Base-by-base conservation (phyloP, 92 coral and sea anemone genomes). In the Phenganax marumi region DNA sequence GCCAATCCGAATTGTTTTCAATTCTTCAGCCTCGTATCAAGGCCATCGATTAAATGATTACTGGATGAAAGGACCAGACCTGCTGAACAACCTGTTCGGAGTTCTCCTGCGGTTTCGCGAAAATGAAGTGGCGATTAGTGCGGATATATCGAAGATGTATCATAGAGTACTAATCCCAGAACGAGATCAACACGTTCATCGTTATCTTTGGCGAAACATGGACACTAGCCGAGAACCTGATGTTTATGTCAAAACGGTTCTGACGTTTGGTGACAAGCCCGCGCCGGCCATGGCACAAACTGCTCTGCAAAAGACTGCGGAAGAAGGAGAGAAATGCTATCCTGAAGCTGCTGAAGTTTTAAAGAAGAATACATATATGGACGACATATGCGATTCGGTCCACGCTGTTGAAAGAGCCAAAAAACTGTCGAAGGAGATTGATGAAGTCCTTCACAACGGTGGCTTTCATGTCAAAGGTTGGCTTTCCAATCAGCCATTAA, bases 201-300 rank as follows among this genome's bases (percentile, higher is more conserved):
- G 90, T 18, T 90, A 74, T 75, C 85, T 90, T 7, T 87, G 92
- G 92, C 50, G 92, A 57, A 74, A 87, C 80, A 73, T 87, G 88
- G 87, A 87, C 21, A 84, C 88, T 7, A 52, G 80, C 3, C 12
- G 85, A 70, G 68, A 70, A 61, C 88, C 93, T 5, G 93, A 90
- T 65, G 83, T 76, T 11, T 87, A 87, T 66, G 89, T 80, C 5
- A 86, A 87, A 66, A 86, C 93, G 21, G 86, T 87, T 8, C 79
- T 84, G 21, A 87, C 86, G 7, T 90, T 87, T 23, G 90, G 84
- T 3, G 90, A 87, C 78, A 80, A 80, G 52, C 89, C 87, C 12
- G 87, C 88, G 9, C 90, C 90, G 3, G 87, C 86, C 0, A 85
- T 86, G 87, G 89, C 91, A 19, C 84, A 85, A 51, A 80, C 51